Evolutionary conservation across 2,113 vertebrate species (phyloP).

Genomic region (Microcebus ravelobensis): DNA sequence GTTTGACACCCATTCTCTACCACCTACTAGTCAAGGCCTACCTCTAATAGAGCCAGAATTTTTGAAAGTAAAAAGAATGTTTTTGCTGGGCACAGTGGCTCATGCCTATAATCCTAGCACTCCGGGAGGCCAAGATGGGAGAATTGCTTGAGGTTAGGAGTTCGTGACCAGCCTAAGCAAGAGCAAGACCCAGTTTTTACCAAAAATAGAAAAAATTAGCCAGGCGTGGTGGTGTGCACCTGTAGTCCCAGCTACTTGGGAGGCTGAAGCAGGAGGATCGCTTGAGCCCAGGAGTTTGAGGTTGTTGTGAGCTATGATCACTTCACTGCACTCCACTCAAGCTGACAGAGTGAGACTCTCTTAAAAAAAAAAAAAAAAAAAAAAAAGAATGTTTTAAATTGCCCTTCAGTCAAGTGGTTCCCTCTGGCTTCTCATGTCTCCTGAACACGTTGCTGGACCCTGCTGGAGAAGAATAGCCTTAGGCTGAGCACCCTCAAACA

Average conservation of each 20-base stretch:
- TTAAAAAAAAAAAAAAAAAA: background rate
- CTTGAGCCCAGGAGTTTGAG: background rate
- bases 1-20: background rate
- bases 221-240: rapidly evolving
- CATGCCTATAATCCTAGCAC: background rate
- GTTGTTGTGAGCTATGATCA: background rate
- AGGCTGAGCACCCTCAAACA: background rate
- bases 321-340: background rate
- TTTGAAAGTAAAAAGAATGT: constrained; percentile 30
- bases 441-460: background rate
- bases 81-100: background rate
- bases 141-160: background rate
- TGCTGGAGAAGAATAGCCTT: background rate
- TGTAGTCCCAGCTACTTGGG: background rate
- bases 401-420: background rate
- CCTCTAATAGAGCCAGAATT: background rate
- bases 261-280: background rate
- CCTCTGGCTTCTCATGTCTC: background rate
- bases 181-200: background rate
- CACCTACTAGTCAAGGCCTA: background rate
- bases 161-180: background rate
- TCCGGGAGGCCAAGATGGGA: background rate
- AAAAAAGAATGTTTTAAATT: background rate
- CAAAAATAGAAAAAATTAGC: background rate
- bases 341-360: too few species aligned